Conservation (phyloP, 2,797 vertebrate species). For the Carcharodon carcharias region DNA sequence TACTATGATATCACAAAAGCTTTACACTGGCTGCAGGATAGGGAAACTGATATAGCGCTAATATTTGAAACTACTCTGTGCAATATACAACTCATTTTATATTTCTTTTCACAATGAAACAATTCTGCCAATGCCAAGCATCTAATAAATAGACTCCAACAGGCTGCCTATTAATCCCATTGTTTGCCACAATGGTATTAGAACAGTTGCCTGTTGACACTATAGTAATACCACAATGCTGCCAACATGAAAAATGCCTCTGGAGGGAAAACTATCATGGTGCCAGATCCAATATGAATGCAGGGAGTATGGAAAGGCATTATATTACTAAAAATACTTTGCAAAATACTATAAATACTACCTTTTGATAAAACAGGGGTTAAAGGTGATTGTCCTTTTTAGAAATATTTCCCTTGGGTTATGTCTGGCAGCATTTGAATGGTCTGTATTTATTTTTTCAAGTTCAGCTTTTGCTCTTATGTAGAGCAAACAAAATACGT, state of each 20-base stretch:
- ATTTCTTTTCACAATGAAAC: not conserved
- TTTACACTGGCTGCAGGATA: not conserved
- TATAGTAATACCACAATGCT: not conserved
- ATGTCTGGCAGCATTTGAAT: not conserved
- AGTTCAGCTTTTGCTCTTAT: not conserved
- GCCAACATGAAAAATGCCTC: not conserved
- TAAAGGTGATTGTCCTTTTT: not conserved
- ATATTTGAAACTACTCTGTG: not conserved
- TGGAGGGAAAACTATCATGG: not conserved
- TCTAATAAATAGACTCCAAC: not conserved
- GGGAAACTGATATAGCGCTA: not conserved
- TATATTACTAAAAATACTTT: not conserved
- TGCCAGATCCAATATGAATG: not conserved
- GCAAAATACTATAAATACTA: not conserved
- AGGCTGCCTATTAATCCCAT: too few relatives aligned
- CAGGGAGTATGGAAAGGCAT: not conserved
- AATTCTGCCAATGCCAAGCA: not conserved
- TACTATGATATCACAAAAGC: not conserved
- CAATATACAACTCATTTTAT: not conserved
- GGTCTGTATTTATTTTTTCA: not conserved
- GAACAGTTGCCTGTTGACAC: not conserved
- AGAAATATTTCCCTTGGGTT: not conserved
- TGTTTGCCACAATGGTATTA: not conserved
- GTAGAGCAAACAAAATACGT: not conserved
- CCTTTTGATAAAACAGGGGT: not conserved